Percentiles rank a stretch among this genome's conserved stretches.
Evolutionary conservation across 2,797 vertebrate species (phyloP).

Genomic region (Phaenicophaeus curvirostris): DNA sequence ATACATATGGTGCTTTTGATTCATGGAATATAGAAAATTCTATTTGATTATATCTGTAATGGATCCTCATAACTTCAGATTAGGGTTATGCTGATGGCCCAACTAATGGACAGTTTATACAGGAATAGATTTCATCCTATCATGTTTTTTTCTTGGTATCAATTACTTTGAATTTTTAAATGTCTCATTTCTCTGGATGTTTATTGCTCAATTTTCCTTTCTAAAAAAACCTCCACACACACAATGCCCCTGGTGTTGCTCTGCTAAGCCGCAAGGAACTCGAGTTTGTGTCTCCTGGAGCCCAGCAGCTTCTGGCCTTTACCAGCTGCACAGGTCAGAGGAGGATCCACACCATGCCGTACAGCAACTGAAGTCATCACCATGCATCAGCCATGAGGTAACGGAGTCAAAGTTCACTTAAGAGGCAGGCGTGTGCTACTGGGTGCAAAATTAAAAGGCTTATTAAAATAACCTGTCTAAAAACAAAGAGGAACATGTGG

Average conservation of each 20-base stretch:
- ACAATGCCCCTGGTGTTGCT: neutral
- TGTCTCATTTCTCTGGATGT: constrained; percentile 65
- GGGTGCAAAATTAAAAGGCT: constrained; percentile 8
- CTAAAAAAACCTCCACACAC: neutral
- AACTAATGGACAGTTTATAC: constrained; percentile 63
- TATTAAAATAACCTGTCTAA: constrained; percentile 65
- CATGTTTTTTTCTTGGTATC: constrained; percentile 62
- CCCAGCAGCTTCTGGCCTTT: neutral
- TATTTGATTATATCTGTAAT: constrained; percentile 72
- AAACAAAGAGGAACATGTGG: constrained; percentile 28
- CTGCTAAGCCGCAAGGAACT: neutral
- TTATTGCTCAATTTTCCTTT: constrained; percentile 70
- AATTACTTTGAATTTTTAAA: constrained; percentile 74
- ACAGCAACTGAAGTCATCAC: neutral
- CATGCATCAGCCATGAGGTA: neutral
- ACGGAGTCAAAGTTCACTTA: constrained; percentile 19
- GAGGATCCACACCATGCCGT: neutral
- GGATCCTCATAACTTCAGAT: constrained; percentile 70
- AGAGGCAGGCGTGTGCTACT: neutral
- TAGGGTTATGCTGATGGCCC: constrained; percentile 54
- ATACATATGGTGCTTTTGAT: constrained; percentile 60
- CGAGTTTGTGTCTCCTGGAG: neutral
- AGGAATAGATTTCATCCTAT: constrained; percentile 55
- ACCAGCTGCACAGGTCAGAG: neutral
- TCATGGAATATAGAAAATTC: constrained; percentile 62